phyloP scores from a whole-genome alignment of 2,888 invertebrate species.

The Dichetophora obliterata region DNA sequence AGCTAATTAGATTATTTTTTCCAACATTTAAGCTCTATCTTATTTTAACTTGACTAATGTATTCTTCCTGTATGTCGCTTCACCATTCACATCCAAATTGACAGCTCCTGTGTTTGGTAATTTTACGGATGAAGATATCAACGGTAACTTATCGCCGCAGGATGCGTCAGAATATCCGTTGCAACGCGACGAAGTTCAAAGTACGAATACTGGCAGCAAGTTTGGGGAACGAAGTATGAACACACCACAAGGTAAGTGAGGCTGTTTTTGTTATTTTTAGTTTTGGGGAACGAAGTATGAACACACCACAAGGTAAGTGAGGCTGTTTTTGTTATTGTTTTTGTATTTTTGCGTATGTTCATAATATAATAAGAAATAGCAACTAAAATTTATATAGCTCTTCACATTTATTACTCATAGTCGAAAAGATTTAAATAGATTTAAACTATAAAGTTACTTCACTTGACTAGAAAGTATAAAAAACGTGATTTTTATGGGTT shows the following conservation, averaged over 20 bases:
- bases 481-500: too few relatives aligned
- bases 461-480: too few relatives aligned
- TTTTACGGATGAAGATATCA: conserved; percentile 75
- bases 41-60: not conserved
- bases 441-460: too few relatives aligned
- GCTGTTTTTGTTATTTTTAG: not conserved
- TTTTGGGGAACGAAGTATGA: conserved; percentile 71
- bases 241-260: conserved; percentile 64
- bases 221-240: conserved; percentile 71
- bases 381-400: too few relatives aligned
- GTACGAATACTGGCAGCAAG: conserved; percentile 65
- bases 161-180: conserved; percentile 76
- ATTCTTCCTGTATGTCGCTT: not conserved
- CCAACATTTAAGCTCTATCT: too few relatives aligned
- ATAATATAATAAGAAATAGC: too few relatives aligned
- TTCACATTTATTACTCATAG: too few relatives aligned
- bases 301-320: conserved; percentile 65
- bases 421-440: too few relatives aligned
- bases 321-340: not conserved
- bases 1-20: too few relatives aligned
- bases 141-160: conserved; percentile 66
- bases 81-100: not conserved
- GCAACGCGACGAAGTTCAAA: conserved; percentile 78
- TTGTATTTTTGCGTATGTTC: not conserved
- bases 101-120: conserved; percentile 75